Percentiles rank a stretch among this genome's conserved stretches.
These are phyloP conservation scores for Julus scandinavius DNA, from an alignment of 2,888 invertebrate species.

Conservation along the genomic window DNA sequence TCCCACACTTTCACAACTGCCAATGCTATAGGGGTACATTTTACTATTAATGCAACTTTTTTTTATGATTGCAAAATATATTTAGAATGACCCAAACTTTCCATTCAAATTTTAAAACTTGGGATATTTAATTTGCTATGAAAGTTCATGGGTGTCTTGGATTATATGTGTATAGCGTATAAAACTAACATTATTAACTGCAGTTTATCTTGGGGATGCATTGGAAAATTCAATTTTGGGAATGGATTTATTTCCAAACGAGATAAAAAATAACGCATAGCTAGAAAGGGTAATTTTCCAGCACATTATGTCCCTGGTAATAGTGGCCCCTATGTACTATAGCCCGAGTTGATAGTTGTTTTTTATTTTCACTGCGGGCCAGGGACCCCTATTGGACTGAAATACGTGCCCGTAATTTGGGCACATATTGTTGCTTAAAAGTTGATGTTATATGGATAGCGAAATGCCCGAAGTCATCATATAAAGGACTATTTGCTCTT, in stretches of 20 bases:
- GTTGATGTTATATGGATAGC: neutral
- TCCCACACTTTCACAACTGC: too few species aligned
- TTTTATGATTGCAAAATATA: too few species aligned
- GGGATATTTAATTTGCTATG: neutral
- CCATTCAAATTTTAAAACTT: neutral
- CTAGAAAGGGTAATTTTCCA: neutral
- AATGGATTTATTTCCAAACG: conserved; percentile 1
- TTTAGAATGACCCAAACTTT: too few species aligned
- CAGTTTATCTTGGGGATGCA: neutral
- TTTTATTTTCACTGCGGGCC: neutral
- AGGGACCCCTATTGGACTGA: neutral
- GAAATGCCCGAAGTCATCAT: neutral
- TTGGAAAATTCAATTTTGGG: neutral
- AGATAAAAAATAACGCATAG: neutral
- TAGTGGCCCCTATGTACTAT: neutral
- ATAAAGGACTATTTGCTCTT: neutral
- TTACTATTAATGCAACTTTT: too few species aligned
- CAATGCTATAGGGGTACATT: too few species aligned
- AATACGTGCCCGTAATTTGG: neutral
- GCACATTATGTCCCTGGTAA: neutral
- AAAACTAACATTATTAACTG: neutral
- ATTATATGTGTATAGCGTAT: neutral
- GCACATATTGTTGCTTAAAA: neutral
- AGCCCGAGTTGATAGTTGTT: neutral
- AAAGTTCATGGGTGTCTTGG: neutral